phyloP scores from a whole-genome alignment of 23 tunicate genomes.

The Phallusia fumigata region DNA sequence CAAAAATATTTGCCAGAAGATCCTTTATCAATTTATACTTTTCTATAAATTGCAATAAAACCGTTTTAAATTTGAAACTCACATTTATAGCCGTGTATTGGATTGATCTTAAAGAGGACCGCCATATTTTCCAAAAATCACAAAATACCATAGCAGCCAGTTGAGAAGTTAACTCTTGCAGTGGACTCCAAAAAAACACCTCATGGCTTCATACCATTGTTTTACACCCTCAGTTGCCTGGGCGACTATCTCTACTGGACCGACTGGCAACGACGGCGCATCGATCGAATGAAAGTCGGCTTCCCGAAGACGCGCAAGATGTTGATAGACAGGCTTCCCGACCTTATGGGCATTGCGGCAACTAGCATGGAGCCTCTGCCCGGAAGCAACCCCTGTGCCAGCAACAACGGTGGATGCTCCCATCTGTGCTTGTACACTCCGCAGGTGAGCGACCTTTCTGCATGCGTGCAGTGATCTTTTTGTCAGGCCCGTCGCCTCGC shows the following conservation, averaged over 20 bases:
- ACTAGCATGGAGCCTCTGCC: slow-evolving; percentile 37
- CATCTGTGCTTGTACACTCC: slow-evolving; percentile 88
- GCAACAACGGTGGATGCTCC: slow-evolving; percentile 89
- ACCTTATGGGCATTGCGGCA: slow-evolving; percentile 77
- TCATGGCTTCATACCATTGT: too few species aligned
- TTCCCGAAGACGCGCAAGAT: slow-evolving; percentile 40
- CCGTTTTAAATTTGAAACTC: too few species aligned
- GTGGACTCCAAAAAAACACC: too few species aligned
- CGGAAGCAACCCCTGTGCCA: slow-evolving; percentile 69
- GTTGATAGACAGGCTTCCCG: slow-evolving; percentile 63
- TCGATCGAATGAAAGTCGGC: slow-evolving; percentile 69
- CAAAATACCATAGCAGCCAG: too few species aligned
- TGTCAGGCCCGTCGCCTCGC: background rate
- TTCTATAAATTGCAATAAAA: too few species aligned
- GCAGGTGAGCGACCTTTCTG: slow-evolving; percentile 36
- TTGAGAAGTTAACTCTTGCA: too few species aligned
- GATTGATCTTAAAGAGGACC: too few species aligned
- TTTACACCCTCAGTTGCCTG: slow-evolving; percentile 37
- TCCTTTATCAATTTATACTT: too few species aligned
- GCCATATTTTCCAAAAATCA: too few species aligned
- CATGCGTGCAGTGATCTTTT: background rate
- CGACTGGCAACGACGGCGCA: slow-evolving; percentile 74
- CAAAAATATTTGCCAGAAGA: too few species aligned
- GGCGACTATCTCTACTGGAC: slow-evolving; percentile 85
- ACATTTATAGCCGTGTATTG: too few species aligned